phyloP scores from a whole-genome alignment of 2,888 invertebrate genomes.

The Seira sanloemensis region DNA sequence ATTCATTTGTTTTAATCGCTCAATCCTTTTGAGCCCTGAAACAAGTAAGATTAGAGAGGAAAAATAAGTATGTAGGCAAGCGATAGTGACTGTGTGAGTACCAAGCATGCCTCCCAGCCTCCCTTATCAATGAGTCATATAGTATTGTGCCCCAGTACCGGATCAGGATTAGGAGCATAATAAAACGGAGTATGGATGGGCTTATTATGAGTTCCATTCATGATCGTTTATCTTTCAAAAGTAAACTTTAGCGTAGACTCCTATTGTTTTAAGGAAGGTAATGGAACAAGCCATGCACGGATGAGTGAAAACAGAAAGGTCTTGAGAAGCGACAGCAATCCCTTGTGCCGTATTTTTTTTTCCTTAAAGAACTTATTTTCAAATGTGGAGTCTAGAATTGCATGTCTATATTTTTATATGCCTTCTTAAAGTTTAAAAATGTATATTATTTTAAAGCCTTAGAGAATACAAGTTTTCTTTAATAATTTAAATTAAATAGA shows the following conservation, averaged over 20 bases:
- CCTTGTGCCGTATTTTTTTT: conserved; percentile 36
- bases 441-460: too few relatives aligned
- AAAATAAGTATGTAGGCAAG: conserved; percentile 16
- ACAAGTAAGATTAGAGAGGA: conserved; percentile 37
- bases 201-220: conserved; percentile 35
- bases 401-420: too few relatives aligned
- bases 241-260: conserved; percentile 40
- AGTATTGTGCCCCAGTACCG: conserved; percentile 20
- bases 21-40: conserved; percentile 51
- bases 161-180: too few relatives aligned
- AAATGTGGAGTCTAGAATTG: too few relatives aligned
- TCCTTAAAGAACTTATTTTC: too few relatives aligned
- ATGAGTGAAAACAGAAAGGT: conserved; percentile 41
- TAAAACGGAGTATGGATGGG: too few relatives aligned
- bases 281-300: conserved; percentile 58
- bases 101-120: too few relatives aligned
- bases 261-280: conserved; percentile 38
- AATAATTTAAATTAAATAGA: too few relatives aligned
- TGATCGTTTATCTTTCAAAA: conserved; percentile 55
- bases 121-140: conserved; percentile 58
- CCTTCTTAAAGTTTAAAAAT: too few relatives aligned
- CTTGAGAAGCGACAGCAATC: conserved; percentile 50
- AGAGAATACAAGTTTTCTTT: too few relatives aligned
- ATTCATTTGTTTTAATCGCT: conserved; percentile 59
- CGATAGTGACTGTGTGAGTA: too few relatives aligned